A percentile compares a stretch with the other conserved stretches of the same genome.
These are phyloP conservation scores for Pagrus major DNA, from an alignment of 2,113 vertebrate species.

Conservation along the genomic window DNA sequence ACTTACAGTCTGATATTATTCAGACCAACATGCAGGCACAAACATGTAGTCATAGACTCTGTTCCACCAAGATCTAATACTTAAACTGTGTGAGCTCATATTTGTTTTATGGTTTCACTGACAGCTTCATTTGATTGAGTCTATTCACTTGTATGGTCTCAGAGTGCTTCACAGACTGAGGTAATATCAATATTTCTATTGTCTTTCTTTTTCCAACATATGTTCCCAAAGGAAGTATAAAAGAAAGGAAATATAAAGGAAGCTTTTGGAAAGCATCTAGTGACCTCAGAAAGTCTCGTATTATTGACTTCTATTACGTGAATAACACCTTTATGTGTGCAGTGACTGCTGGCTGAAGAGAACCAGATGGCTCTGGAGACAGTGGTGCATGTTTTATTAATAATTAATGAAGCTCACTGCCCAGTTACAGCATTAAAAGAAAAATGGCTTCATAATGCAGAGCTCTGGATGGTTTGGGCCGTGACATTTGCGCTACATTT, in stretches of 20 bases:
- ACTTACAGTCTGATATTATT: not conserved
- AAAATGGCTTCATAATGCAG: conserved; percentile 70
- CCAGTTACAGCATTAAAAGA: conserved; percentile 43
- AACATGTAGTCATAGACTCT: not conserved
- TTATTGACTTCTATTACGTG: not conserved
- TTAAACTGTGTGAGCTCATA: not conserved
- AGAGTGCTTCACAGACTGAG: not conserved
- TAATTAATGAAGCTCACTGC: conserved; percentile 33
- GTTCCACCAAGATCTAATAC: not conserved
- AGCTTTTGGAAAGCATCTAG: not conserved
- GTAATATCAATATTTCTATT: too few relatives aligned
- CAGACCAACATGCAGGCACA: not conserved
- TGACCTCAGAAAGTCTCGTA: not conserved
- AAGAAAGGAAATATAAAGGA: too few relatives aligned
- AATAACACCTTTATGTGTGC: conserved; percentile 25
- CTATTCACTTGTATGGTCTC: not conserved
- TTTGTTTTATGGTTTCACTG: not conserved
- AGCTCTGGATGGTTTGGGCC: conserved; percentile 25
- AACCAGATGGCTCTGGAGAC: conserved; percentile 57
- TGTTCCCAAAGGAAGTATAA: too few relatives aligned
- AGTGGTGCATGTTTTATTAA: conserved; percentile 72
- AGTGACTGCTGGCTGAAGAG: conserved; percentile 15
- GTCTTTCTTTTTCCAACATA: not conserved
- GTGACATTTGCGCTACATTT: conserved; percentile 28
- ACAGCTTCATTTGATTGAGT: not conserved